Evolutionary conservation across 2,797 vertebrate genomes (phyloP).

Genomic region (Pseudomugil tenellus): DNA sequence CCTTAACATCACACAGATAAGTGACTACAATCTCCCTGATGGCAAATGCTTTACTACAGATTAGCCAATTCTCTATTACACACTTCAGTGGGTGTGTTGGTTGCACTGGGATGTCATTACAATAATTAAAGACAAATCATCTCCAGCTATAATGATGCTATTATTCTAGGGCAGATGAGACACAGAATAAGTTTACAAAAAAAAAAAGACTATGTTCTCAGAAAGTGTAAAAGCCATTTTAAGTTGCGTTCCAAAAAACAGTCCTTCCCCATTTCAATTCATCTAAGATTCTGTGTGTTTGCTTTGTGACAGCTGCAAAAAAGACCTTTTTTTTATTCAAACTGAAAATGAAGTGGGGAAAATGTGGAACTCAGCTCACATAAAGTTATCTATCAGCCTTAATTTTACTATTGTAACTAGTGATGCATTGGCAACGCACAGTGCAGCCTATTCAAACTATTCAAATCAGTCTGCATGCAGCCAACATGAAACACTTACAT

Average conservation of each 20-base stretch:
- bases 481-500: too few relatives aligned
- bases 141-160: constrained; percentile 15
- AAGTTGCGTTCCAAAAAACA: neutral
- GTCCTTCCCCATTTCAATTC: neutral
- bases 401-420: constrained; percentile 39
- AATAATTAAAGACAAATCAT: constrained; percentile 27
- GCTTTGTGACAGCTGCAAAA: neutral
- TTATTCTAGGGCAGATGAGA: constrained; percentile 11
- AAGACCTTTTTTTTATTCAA: constrained; percentile 16
- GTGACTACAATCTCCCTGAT: constrained; percentile 67
- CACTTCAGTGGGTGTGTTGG: constrained; percentile 44
- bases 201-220: neutral
- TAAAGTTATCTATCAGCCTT: constrained; percentile 20
- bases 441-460: constrained; percentile 26
- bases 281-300: neutral
- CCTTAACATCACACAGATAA: constrained; percentile 65
- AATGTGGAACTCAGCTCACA: constrained; percentile 5
- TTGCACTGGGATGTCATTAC: constrained; percentile 40
- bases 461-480: constrained; percentile 20
- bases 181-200: neutral
- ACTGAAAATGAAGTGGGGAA: constrained; percentile 38
- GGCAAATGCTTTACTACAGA: constrained; percentile 62
- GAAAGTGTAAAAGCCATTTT: neutral
- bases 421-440: constrained; percentile 1
- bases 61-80: constrained; percentile 57